Conservation (phyloP, 2,888 invertebrate genomes). For the Metalampra italica region DNA sequence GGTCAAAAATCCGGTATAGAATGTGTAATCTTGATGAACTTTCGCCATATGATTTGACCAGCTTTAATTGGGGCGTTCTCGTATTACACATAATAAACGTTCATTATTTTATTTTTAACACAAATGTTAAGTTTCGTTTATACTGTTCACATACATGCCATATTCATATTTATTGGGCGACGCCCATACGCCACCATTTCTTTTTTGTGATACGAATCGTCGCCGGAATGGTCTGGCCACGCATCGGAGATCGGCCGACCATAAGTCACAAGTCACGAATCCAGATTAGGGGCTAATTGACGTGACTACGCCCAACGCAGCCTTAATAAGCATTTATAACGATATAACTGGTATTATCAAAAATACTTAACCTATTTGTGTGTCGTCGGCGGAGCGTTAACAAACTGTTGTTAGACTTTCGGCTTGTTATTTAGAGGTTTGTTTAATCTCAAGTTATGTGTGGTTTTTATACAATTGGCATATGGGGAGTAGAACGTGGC, state of each 20-base stretch:
- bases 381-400: constrained; percentile 24
- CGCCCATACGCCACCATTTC: constrained; percentile 31
- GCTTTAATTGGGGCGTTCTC: neutral
- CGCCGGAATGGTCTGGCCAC: constrained; percentile 39
- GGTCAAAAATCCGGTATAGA: too few relatives aligned
- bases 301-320: constrained; percentile 59
- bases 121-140: neutral
- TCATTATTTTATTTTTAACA: constrained; percentile 1
- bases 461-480: neutral
- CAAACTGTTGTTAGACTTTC: constrained; percentile 15
- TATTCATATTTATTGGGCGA: constrained; percentile 11
- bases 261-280: constrained; percentile 76
- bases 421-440: constrained; percentile 9
- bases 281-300: constrained; percentile 64
- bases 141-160: constrained; percentile 9
- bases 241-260: constrained; percentile 63
- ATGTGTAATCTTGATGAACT: too few relatives aligned
- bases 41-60: too few relatives aligned
- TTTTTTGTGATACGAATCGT: constrained; percentile 49
- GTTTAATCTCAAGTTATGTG: neutral
- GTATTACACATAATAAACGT: constrained; percentile 1
- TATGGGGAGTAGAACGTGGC: neutral
- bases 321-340: constrained; percentile 72
- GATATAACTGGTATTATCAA: constrained; percentile 68
- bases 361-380: constrained; percentile 71